Conservation (phyloP, 2,113 vertebrate species). For the Hylia prasina region DNA sequence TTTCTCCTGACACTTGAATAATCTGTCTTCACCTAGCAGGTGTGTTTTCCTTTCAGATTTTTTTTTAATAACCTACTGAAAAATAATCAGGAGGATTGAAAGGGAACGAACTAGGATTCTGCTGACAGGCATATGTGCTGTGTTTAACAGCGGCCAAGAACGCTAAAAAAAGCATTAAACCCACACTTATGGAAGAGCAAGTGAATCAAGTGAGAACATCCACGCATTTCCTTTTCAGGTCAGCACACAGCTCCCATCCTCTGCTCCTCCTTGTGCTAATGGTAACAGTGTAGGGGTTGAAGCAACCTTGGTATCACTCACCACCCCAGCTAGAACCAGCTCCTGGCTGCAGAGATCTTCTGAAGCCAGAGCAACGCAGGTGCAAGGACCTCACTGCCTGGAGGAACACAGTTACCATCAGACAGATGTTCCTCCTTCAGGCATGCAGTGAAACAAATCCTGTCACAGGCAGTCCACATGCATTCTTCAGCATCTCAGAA, state of each 20-base stretch:
- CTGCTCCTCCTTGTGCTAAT: not conserved
- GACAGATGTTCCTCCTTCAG: not conserved
- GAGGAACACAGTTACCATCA: not conserved
- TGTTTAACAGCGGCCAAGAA: not conserved
- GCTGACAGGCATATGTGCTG: not conserved
- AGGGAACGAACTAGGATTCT: not conserved
- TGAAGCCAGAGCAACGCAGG: fast-evolving
- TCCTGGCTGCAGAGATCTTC: not conserved
- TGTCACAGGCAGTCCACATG: not conserved
- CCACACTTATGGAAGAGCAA: not conserved
- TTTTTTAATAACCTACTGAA: conserved; percentile 1
- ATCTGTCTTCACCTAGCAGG: conserved; percentile 5
- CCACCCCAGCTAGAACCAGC: not conserved
- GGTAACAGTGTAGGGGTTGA: not conserved
- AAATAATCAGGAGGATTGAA: not conserved
- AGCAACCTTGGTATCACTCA: not conserved
- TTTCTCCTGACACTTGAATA: conserved; percentile 16
- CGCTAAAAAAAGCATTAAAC: not conserved
- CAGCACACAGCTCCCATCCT: not conserved
- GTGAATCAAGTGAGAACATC: not conserved
- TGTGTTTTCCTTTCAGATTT: conserved; percentile 20
- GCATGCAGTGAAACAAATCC: not conserved
- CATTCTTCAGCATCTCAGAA: not conserved
- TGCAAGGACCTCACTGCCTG: not conserved
- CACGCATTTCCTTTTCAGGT: not conserved